Percentiles rank a stretch among this genome's conserved stretches.
Conservation (phyloP, 2,113 vertebrate genomes). For the Malurus alboscapulatus region DNA sequence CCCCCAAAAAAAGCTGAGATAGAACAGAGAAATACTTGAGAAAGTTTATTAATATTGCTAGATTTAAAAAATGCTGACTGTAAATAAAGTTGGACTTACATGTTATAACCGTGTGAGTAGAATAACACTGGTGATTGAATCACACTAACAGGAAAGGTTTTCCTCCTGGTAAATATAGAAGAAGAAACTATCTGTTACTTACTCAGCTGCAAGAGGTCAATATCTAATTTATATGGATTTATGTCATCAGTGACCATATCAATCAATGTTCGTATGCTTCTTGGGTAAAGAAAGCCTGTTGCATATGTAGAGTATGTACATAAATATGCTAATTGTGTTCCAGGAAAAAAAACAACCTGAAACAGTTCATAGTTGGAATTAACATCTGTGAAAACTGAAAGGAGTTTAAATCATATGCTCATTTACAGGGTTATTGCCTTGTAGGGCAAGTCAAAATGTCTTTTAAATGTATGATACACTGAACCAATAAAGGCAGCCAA, state of each 20-base stretch:
- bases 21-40: background rate
- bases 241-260: background rate
- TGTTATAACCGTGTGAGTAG: background rate
- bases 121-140: background rate
- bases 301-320: fast-evolving
- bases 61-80: background rate
- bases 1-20: background rate
- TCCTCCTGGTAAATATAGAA: background rate
- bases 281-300: background rate
- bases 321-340: background rate
- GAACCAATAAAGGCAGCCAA: background rate
- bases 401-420: background rate
- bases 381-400: background rate
- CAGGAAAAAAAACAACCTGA: background rate
- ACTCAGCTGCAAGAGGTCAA: background rate
- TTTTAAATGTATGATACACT: background rate
- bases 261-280: background rate
- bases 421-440: background rate
- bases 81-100: background rate
- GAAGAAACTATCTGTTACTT: background rate
- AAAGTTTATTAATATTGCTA: background rate
- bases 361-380: fast-evolving
- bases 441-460: background rate
- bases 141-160: background rate
- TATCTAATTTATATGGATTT: background rate